phyloP scores from a whole-genome alignment of 2,797 vertebrate genomes.

The Perodicticus potto region DNA sequence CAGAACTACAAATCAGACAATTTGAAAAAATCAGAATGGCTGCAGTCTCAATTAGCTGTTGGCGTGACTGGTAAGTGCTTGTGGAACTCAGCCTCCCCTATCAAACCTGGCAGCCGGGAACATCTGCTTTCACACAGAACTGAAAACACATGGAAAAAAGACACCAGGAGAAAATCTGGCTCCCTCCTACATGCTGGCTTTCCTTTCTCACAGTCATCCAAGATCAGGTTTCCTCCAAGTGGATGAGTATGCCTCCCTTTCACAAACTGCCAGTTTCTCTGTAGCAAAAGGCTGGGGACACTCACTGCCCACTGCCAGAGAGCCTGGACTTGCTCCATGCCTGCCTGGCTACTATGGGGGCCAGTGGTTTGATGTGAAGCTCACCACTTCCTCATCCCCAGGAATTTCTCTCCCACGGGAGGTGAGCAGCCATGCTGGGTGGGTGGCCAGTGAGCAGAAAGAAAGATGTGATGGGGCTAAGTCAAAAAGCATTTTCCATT shows the following conservation, averaged over 20 bases:
- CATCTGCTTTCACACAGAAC: not conserved
- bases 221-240: rapidly evolving
- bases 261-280: not conserved
- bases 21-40: not conserved
- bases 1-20: not conserved
- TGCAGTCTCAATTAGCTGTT: not conserved
- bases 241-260: rapidly evolving
- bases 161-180: not conserved
- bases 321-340: not conserved
- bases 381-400: rapidly evolving
- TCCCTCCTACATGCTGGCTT: not conserved
- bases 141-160: not conserved
- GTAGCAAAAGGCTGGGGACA: not conserved
- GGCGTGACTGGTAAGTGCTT: rapidly evolving
- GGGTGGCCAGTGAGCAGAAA: not conserved
- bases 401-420: not conserved
- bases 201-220: not conserved
- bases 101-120: not conserved
- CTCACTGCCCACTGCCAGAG: rapidly evolving
- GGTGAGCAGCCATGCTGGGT: not conserved
- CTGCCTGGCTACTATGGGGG: rapidly evolving
- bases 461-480: not conserved
- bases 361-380: not conserved
- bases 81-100: not conserved
- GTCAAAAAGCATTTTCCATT: not conserved